Evolutionary conservation across 1,140 invertebrate genomes (phyloP).

Genomic region (Drosophila sucinea): DNA sequence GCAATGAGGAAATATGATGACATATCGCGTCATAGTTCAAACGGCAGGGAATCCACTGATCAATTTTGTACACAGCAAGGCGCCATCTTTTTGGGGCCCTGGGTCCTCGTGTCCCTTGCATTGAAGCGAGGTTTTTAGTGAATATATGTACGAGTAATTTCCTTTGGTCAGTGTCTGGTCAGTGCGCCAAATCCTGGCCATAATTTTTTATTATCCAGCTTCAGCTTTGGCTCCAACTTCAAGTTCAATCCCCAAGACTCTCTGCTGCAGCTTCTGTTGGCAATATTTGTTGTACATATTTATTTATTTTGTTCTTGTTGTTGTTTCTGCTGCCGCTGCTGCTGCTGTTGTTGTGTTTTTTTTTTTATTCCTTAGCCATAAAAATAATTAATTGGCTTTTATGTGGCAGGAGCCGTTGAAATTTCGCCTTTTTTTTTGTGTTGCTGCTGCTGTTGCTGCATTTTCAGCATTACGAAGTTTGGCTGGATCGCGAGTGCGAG

Average conservation of each 20-base stretch:
- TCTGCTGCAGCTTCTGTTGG: conserved; percentile 67
- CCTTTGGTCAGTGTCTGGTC: conserved; percentile 21
- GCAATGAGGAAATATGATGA: conserved; percentile 82
- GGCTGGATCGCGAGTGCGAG: conserved; percentile 11
- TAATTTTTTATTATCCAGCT: conserved; percentile 77
- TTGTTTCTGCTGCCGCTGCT: not conserved
- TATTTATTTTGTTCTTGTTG: conserved; percentile 9
- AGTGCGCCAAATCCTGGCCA: conserved; percentile 78
- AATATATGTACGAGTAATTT: conserved; percentile 16
- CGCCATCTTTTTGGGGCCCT: conserved; percentile 74
- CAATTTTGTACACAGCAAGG: conserved; percentile 83
- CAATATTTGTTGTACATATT: conserved; percentile 29
- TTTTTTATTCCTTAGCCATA: conserved; percentile 64
- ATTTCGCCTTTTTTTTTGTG: conserved; percentile 52
- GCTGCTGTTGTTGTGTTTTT: conserved; percentile 31
- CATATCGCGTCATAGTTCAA: conserved; percentile 83
- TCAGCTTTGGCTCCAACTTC: conserved; percentile 10
- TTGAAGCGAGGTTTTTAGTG: conserved; percentile 35
- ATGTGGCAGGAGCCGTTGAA: conserved; percentile 79
- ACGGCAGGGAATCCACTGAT: conserved; percentile 83
- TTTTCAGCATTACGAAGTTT: conserved; percentile 44
- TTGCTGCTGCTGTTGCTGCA: conserved; percentile 28
- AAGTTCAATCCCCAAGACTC: conserved; percentile 12
- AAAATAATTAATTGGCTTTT: conserved; percentile 81
- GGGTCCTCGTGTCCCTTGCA: conserved; percentile 34